phyloP scores from a whole-genome alignment of 2,888 invertebrate genomes.

The Elgonia sp. region DNA sequence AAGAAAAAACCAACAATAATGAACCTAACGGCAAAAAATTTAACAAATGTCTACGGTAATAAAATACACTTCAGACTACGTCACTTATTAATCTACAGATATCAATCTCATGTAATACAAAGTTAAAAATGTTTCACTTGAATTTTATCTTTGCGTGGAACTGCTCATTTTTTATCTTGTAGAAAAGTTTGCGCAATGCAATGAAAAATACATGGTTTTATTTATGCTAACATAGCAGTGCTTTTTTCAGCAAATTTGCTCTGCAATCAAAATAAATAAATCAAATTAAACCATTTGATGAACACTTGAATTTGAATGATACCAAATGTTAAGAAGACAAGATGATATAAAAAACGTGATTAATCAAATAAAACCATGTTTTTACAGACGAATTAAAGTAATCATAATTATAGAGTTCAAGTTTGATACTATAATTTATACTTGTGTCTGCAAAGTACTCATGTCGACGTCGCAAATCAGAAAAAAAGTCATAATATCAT shows the following conservation, averaged over 20 bases:
- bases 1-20: not conserved
- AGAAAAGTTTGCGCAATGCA: not conserved
- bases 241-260: not conserved
- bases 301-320: too few relatives aligned
- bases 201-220: not conserved
- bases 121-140: conserved; percentile 21
- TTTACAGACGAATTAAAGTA: too few relatives aligned
- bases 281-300: too few relatives aligned
- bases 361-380: too few relatives aligned
- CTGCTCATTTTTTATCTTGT: conserved; percentile 7
- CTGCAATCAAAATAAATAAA: too few relatives aligned
- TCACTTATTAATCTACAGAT: conserved; percentile 46
- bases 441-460: too few relatives aligned
- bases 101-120: conserved; percentile 16
- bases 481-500: conserved; percentile 27
- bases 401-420: not conserved
- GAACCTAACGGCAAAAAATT: not conserved
- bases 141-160: conserved; percentile 25
- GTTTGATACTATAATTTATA: not conserved
- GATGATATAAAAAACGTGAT: too few relatives aligned
- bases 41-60: conserved; percentile 28
- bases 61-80: conserved; percentile 26
- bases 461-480: not conserved
- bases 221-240: not conserved
- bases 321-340: too few relatives aligned